phyloP scores from a whole-genome alignment of 2,888 invertebrate species.

The Mythimna impura region DNA sequence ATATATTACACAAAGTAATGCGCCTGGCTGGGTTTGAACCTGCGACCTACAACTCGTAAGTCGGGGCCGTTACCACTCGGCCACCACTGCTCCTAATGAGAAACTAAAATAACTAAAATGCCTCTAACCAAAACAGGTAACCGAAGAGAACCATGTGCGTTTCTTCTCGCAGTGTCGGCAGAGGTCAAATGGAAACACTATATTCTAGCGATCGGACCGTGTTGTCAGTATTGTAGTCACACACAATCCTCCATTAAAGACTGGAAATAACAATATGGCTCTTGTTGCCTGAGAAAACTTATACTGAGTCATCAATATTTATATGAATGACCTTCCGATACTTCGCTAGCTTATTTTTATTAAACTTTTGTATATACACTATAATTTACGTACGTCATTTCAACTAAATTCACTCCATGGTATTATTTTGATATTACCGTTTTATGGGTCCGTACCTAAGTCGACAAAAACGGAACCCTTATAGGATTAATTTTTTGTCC shows the following conservation, averaged over 20 bases:
- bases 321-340: conserved; percentile 3
- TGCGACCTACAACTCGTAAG: no score
- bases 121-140: conserved; percentile 37
- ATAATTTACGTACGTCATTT: no score
- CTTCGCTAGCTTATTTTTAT: not conserved
- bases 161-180: conserved; percentile 25
- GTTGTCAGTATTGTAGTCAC: not conserved
- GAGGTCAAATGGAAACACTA: conserved; percentile 37
- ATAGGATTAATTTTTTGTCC: no score
- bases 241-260: conserved; percentile 1
- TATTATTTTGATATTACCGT: no score
- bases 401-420: no score
- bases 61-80: no score
- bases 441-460: no score
- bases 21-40: no score
- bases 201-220: not conserved
- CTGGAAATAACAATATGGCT: conserved; percentile 12
- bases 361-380: not conserved
- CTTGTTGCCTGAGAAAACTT: conserved; percentile 15
- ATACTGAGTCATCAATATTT: conserved; percentile 5
- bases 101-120: conserved; percentile 40
- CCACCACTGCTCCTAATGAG: no score
- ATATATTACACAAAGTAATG: no score
- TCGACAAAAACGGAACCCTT: no score
- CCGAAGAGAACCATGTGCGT: conserved; percentile 40